Evolutionary conservation across 1,140 invertebrate genomes (phyloP), one percentile per base, ranked within the genome.

Genomic region (Anastrepha obliqua): DNA sequence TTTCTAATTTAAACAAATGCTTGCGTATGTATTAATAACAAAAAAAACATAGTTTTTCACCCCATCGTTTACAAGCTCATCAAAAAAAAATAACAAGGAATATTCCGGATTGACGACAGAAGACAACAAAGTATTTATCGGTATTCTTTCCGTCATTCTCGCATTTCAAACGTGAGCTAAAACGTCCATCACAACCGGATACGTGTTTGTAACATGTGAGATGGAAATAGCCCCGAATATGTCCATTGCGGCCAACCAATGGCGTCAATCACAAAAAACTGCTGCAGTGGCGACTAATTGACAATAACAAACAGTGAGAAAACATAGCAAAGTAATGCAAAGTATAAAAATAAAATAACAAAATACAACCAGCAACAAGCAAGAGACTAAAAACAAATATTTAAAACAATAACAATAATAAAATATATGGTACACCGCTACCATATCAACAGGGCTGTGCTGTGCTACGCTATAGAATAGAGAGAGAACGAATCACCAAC

Each of bases 101-200:
- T 29, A 74, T 74, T 74, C 67, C 67, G 3, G 6, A 47, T 39
- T 42, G 20, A 55, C 20, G 8, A 81, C 44, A 81, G 47, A 42
- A 39, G 20, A 3, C 44, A 51, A 51, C 0, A 55, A 55, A n/a
- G 2, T 55, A 55, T 20, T 81, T 81, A 55, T 17, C 74, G 74
- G 47, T 17, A 81, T 81, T 81, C 47, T 81, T 81, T 20, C n/a
- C 47, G 74, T 47, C 47, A 81, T 81, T 81, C 74, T 81, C 74
- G 42, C 74, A 81, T 81, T 81, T 58, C 74, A 81, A 81, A 81
- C 74, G 74, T 81, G 74, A 81, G 74, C 74, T 29, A 81, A 55
- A 81, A 13, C 74, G 74, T 6, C 74, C n/a, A 55, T 13, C 47
- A 55, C 1, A 81, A n/a, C 74, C 74, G 74, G 74, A 81, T 81